Base-by-base conservation (phyloP, 2,797 vertebrate genomes). In the Cyprinodon diabolis region DNA sequence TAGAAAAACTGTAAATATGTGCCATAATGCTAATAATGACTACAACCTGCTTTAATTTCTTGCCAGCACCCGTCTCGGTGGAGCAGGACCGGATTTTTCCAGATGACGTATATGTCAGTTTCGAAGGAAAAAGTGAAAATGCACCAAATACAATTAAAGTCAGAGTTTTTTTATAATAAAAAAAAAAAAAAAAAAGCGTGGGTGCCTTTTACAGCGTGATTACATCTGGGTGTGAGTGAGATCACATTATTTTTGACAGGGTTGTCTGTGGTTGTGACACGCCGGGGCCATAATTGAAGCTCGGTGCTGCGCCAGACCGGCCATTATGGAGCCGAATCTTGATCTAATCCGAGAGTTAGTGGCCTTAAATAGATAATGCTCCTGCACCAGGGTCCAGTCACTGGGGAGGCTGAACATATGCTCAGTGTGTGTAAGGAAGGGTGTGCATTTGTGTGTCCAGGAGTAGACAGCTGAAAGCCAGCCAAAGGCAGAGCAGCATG, bases 341-440 rank as follows among this genome's bases (percentile, higher is more conserved):
- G 73, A 80, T 88, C 86, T 91, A 92, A 93, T 92, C 90, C 49
- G 0, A 83, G 89, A 87, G 84, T 92, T 92, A 91, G 88, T 85
- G 80, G 83, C 84, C 89, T 89, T 90, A 91, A 90, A 94, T 85
- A 88, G 89, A 89, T 90, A 88, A 92, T 77, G 83, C 82, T 83
- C 80, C 84, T 69, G 85, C 79, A 74, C 78, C 37, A 77, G 84
- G 77, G 83, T 90, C 77, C 75, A 48, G 82, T 84, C 88, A 72
- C 86, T 56, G 68, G 73, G 80, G 85, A 82, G 66, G 71, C 49
- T 25, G 54, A 79, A 78, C 85, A 88, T 88, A 84, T 86, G 86
- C 79, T 70, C 54, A 49, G 75, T 60, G 68, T 45, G 82, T 23
- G 37, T 74, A 55, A 17, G 71, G 9, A 43, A 0, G 66, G 37